Evolutionary conservation across 1,140 invertebrate genomes (phyloP).

Genomic region (Drosophila littoralis): DNA sequence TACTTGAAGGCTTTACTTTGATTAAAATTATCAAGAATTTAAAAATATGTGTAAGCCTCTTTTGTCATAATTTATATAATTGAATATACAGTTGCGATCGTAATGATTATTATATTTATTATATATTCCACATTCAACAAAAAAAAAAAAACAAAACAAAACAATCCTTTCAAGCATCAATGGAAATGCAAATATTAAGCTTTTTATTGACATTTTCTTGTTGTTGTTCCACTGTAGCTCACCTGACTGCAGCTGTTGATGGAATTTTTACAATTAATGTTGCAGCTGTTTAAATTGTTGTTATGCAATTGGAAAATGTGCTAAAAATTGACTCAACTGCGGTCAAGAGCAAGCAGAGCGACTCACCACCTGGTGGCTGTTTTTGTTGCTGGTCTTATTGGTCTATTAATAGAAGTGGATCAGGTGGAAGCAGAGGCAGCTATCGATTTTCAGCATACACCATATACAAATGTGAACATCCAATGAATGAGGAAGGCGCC

Average conservation of each 20-base stretch:
- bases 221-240: conserved; percentile 21
- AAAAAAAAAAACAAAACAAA: background rate
- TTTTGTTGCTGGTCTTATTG: conserved; percentile 14
- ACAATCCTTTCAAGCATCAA: background rate
- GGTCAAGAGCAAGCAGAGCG: conserved; percentile 21
- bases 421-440: conserved; percentile 41
- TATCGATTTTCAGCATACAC: conserved; percentile 70
- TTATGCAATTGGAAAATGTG: conserved; percentile 43
- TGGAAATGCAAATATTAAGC: background rate
- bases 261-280: conserved; percentile 43
- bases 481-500: conserved; percentile 19
- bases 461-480: conserved; percentile 58
- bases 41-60: too few species aligned
- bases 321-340: conserved; percentile 37
- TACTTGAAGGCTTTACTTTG: too few species aligned
- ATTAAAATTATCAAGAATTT: background rate
- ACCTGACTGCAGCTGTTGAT: background rate
- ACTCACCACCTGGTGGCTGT: conserved; percentile 1
- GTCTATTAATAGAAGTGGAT: conserved; percentile 68
- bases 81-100: too few species aligned
- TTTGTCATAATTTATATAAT: too few species aligned
- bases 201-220: background rate
- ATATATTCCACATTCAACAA: background rate
- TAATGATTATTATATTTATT: too few species aligned
- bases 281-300: conserved; percentile 60